Base-by-base conservation (phyloP, 2,888 invertebrate species). In the Orchesella flavescens region DNA sequence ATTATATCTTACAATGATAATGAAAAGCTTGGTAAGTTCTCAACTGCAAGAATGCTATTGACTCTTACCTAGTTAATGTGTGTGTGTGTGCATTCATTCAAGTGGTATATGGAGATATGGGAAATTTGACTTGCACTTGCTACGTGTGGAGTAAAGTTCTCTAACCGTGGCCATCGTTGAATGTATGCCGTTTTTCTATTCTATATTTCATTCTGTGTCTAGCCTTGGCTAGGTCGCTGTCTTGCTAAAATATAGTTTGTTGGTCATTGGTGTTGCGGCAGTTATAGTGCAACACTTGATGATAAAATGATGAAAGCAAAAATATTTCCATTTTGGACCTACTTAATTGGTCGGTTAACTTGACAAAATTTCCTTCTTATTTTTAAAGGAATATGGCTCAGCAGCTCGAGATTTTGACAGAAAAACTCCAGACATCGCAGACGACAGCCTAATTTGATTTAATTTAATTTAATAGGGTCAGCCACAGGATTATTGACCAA, bases 171-270 rank as follows among this genome's bases (percentile, higher is more conserved):
- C 10, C n/a, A 13, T 53, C 53, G 10, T 53, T 12, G 53, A 5
- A 53, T n/a, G 34, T 34, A 34, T 34, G 7, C 34, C 34, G 34
- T 53, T 53, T 53, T 53, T n/a, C 15, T 53, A 66, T 17, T 63
- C 66, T 59, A 44, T 46, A 68, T 61, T 71, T 57, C 55, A 73
- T 66, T 80, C 55, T 66, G 10, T 21, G 80, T 72, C 80, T 80
- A 80, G 80, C 80, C 80, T 80, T 73, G 80, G 80, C 65, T 79
- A 63, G 80, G 80, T 57, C 66, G 72, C 57, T 79, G 78, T 69
- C 69, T 78, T 78, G 78, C 78, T 61, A 57, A 69, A 57, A 69
- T n/a, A n/a, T n/a, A n/a, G n/a, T n/a, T 34, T 34, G 2, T 34
- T 34, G 34, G n/a, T 77, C 57, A 77, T 69, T 66, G 19, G 73